Base-by-base conservation (phyloP, 2,113 vertebrate species). In the Corythornis madagascariensis region DNA sequence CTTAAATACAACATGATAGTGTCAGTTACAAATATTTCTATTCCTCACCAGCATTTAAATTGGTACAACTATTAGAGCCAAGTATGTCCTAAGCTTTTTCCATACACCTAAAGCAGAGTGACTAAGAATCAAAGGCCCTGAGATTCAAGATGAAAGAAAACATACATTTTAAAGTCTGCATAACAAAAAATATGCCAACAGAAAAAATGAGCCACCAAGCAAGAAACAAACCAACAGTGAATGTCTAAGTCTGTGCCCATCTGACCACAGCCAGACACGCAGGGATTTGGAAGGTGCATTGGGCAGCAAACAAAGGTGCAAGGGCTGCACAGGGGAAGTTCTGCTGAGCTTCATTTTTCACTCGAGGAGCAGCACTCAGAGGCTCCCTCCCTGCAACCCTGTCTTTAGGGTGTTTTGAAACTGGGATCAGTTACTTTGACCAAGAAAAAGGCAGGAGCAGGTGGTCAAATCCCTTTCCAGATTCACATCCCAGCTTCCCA, bases 1-100 rank as follows among this genome's bases (percentile, higher is more conserved):
- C 35, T 48, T 45, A 93, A 75, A 57, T 45, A 69, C 24, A 69
- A 11, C 4, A 4, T 26, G 29, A 90, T 13, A 31, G 33, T 33
- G 7, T 31, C 65, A 50, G 45, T 57, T 88, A 83, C 61, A 94
- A 75, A n/a, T 64, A 88, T 53, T 92, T 93, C 65, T 88, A 15
- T 50, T 86, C 9, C 48, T 79, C 42, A 66, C 33, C 1, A 2
- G 13, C 18, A 14, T 67, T 78, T 69, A 73, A 56, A 84, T 86
- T 83, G 40, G 35, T 57, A 65, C 20, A 61, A 28, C 10, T 75
- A 13, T 42, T 25, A 79, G 31, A 90, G 77, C 76, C 92, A 95
- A 91, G 48, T 71, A 75, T 31, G 16, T 81, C 72, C 93, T 64
- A 74, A 86, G 53, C 6, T 93, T 94, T 93, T 90, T 81, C 80